Evolutionary conservation across 2,113 vertebrate genomes (phyloP), one percentile per base, ranked within the genome.

Genomic region (Cichladusa arquata): DNA sequence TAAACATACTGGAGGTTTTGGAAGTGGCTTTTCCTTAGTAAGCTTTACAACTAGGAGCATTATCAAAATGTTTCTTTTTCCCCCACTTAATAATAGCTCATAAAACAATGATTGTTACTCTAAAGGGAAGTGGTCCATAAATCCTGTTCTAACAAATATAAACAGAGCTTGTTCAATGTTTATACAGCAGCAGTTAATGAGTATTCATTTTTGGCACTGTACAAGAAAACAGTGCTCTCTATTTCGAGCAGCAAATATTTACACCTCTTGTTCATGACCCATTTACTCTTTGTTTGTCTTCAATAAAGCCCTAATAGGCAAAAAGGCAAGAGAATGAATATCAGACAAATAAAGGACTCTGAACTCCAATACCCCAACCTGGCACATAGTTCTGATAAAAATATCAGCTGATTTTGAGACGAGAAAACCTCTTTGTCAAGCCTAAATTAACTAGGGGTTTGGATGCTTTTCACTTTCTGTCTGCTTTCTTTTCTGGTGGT

Each of bases 91-190:
- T 94, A 95, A 92, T 62, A 92, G 90, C 86, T 90, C 80, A 66
- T 94, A 93, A 93, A 95, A 95, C 87, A 92, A 90, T 82, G n/a
- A 88, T 18, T 94, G 72, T 45, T 87, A 85, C 82, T 90, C 62
- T 81, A 58, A 97, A 95, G 51, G 70, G 78, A 97, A 96, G 94
- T 44, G 60, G 85, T 82, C 95, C 93, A 92, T 94, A 95, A 97
- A 97, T 95, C 70, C 86, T 92, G n/a, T 86, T 78, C 88, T 93
- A 94, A 91, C 79, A 96, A 96, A 97, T 86, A 96, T 61, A 96
- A 97, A 95, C 95, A 84, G 85, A 4, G 17, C 62, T 93, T 88
- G 65, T 56, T 87, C 90, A 94, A 58, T 96, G 92, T 84, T 96
- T 96, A 82, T 50, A 88, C 53, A 86, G 51, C 53, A 88, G 88